Evolutionary conservation across 2,888 invertebrate species (phyloP).

Genomic region (Eupithecia subfuscata): DNA sequence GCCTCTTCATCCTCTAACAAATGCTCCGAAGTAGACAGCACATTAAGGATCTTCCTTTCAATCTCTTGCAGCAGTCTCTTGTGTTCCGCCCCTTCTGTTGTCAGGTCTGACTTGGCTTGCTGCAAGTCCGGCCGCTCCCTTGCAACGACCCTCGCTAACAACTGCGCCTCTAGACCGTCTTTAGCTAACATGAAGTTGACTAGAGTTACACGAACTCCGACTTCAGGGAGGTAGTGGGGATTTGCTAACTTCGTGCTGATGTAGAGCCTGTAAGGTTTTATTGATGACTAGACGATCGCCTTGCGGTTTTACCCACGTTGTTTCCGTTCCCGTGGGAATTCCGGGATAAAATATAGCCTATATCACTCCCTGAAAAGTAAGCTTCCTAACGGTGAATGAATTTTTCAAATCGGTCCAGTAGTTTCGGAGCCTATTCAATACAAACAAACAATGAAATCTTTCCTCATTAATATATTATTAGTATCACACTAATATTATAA

Average conservation of each 20-base stretch:
- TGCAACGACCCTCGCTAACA: constrained; percentile 95
- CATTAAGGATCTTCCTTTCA: constrained; percentile 93
- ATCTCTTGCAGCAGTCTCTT: constrained; percentile 93
- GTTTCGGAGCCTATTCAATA: too few relatives aligned
- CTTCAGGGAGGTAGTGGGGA: constrained; percentile 97
- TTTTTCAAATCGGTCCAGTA: too few relatives aligned
- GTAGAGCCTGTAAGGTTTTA: constrained; percentile 86
- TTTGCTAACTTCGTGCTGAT: constrained; percentile 97
- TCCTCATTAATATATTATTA: too few relatives aligned
- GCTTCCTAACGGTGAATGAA: too few relatives aligned
- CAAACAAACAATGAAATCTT: too few relatives aligned
- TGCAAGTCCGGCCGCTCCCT: constrained; percentile 96
- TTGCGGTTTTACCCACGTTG: too few relatives aligned
- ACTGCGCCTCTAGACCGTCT: constrained; percentile 94
- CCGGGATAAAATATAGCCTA: too few relatives aligned
- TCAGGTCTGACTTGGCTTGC: constrained; percentile 93
- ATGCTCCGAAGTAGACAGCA: constrained; percentile 79
- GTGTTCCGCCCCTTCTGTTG: constrained; percentile 94
- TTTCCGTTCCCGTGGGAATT: too few relatives aligned
- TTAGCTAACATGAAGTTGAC: constrained; percentile 97
- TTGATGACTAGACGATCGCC: too few relatives aligned
- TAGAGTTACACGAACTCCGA: constrained; percentile 95
- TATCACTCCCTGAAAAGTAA: too few relatives aligned
- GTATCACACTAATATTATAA: too few relatives aligned
- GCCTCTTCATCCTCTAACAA: constrained; percentile 95